These are phyloP conservation scores for Tetrao urogallus DNA, from an alignment of 2,113 vertebrate species.

Conservation along the genomic window DNA sequence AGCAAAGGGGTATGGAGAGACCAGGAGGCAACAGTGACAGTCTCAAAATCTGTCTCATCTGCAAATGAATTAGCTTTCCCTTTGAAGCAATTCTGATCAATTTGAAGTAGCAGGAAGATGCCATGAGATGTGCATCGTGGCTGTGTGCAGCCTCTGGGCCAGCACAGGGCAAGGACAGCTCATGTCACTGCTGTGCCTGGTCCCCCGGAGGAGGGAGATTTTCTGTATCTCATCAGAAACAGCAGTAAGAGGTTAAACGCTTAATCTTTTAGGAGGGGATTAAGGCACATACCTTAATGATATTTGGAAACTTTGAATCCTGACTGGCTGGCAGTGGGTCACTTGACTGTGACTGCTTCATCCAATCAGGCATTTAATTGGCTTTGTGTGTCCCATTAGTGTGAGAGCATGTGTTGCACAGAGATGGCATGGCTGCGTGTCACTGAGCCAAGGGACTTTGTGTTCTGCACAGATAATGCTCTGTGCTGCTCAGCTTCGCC, in stretches of 20 bases:
- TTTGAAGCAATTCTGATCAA: background rate
- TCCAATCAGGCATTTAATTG: constrained; percentile 60
- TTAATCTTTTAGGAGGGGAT: constrained; percentile 57
- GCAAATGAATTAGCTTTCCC: background rate
- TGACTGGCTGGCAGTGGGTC: constrained; percentile 14
- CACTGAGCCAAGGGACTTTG: background rate
- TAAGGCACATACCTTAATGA: background rate
- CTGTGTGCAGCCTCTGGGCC: rapidly evolving
- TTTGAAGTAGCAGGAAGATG: background rate
- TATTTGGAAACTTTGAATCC: background rate
- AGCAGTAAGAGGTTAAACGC: background rate
- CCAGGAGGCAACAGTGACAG: background rate
- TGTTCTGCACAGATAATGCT: background rate
- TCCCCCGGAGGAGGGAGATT: background rate
- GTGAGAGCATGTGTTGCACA: rapidly evolving
- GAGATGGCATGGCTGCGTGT: background rate
- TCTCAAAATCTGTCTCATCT: background rate
- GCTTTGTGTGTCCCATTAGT: background rate
- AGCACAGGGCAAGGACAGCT: background rate
- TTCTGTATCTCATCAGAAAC: background rate
- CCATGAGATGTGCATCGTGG: background rate
- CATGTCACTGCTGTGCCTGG: background rate
- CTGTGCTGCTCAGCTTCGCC: background rate
- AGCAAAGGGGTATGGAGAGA: background rate
- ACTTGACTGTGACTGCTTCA: background rate